phyloP scores from a whole-genome alignment of 2,113 vertebrate genomes.

The Macaca nemestrina region DNA sequence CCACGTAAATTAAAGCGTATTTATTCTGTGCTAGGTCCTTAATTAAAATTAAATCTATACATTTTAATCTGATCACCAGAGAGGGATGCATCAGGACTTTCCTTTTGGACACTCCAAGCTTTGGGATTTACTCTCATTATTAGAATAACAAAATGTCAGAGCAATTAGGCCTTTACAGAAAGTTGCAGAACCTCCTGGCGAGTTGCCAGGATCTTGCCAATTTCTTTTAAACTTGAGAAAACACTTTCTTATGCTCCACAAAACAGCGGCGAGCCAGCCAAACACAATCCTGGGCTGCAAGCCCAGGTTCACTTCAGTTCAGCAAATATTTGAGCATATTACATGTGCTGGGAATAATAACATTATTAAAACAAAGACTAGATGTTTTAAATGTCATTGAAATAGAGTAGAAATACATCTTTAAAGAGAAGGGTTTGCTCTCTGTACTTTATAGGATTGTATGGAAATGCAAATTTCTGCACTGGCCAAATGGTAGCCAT shows the following conservation, averaged over 20 bases:
- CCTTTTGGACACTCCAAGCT: not conserved
- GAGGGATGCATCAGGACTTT: not conserved
- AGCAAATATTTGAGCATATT: constrained; percentile 62
- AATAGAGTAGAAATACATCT: constrained; percentile 14
- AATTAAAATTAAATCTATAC: constrained; percentile 35
- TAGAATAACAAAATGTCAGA: constrained; percentile 40
- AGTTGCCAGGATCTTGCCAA: constrained; percentile 36
- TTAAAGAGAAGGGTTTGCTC: constrained; percentile 38
- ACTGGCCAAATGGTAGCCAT: not conserved
- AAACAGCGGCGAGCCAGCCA: constrained; percentile 52
- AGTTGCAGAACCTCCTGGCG: constrained; percentile 23
- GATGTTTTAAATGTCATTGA: constrained; percentile 19
- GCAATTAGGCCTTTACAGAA: constrained; percentile 23
- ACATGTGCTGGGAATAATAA: not conserved
- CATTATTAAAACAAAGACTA: not conserved
- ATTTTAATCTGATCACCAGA: constrained; percentile 46
- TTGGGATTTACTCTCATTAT: not conserved
- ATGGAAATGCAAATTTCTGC: not conserved
- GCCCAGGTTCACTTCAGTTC: constrained; percentile 37
- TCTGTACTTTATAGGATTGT: not conserved
- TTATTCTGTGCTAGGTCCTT: constrained; percentile 22
- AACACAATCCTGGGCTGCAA: constrained; percentile 30
- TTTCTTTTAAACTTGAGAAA: constrained; percentile 63
- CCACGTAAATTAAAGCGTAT: not conserved
- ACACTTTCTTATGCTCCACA: constrained; percentile 45